A percentile compares a stretch with the other conserved stretches of the same genome.
These are phyloP conservation scores for Poeciliopsis gracilis DNA, from an alignment of 2,797 vertebrate species.

Conservation along the genomic window DNA sequence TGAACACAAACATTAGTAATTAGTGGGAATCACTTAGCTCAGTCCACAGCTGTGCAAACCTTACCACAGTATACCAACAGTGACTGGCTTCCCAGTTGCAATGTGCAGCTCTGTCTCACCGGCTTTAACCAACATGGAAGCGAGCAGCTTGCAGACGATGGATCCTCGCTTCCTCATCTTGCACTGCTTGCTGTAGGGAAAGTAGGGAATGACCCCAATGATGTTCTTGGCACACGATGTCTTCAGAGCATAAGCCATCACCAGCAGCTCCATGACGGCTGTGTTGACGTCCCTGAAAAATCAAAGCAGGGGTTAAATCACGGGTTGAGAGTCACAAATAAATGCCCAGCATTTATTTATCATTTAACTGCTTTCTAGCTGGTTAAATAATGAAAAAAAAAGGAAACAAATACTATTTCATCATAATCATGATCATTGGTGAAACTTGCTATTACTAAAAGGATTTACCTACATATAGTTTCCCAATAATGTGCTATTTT, in stretches of 20 bases:
- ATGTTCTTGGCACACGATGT: conserved; percentile 97
- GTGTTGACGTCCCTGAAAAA: conserved; percentile 93
- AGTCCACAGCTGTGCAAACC: not conserved
- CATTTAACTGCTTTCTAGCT: not conserved
- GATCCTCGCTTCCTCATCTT: conserved; percentile 99
- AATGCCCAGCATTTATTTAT: not conserved
- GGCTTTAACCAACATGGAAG: conserved; percentile 95
- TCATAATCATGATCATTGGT: not conserved
- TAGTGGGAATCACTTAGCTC: not conserved
- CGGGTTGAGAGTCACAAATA: not conserved
- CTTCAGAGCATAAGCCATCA: conserved; percentile 96
- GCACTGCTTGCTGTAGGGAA: conserved; percentile 99
- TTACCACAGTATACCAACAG: not conserved
- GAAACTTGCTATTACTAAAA: not conserved
- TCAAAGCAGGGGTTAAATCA: not conserved
- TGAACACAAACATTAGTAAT: not conserved
- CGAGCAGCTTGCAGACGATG: conserved; percentile 96
- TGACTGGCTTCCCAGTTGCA: not conserved
- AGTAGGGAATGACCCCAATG: conserved; percentile 97
- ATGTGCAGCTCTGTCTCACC: conserved; percentile 73
- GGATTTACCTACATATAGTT: not conserved
- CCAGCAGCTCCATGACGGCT: conserved; percentile 96
- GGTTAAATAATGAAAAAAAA: not conserved
- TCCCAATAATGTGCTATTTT: not conserved
- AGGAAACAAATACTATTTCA: not conserved